Conservation (phyloP, 1,140 invertebrate species). For the Phenacoccus solenopsis region DNA sequence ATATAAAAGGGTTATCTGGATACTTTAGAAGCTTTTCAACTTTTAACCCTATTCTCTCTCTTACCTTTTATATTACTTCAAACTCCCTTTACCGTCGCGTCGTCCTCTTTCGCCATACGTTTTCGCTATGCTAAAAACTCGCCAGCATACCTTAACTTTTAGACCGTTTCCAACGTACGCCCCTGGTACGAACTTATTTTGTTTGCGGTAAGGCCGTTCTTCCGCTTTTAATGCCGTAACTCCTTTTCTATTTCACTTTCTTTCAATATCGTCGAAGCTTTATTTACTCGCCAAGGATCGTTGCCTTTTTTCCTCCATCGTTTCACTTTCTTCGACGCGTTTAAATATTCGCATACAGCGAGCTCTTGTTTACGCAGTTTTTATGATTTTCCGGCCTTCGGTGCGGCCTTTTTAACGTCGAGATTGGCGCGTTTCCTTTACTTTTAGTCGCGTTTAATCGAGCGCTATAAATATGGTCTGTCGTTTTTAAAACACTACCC, state of each 20-base stretch:
- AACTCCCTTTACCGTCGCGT: neutral
- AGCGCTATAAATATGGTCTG: neutral
- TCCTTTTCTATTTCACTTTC: neutral
- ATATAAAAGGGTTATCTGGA: constrained; percentile 18
- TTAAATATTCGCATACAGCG: neutral
- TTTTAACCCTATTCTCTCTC: constrained; percentile 5
- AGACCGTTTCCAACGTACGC: neutral
- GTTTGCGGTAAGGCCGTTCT: neutral
- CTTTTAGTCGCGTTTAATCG: neutral
- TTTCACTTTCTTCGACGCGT: neutral
- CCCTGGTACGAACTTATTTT: neutral
- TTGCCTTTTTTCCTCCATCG: neutral
- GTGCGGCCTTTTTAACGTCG: too few species aligned
- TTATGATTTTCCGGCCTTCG: neutral
- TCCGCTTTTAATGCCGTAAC: neutral
- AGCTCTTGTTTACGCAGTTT: neutral
- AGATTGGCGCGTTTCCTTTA: too few species aligned
- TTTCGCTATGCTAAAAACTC: neutral
- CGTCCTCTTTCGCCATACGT: neutral
- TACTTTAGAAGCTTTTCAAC: constrained; percentile 18
- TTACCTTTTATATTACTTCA: constrained; percentile 10
- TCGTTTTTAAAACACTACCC: neutral
- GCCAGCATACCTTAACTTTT: neutral
- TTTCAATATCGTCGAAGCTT: neutral
- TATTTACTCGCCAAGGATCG: neutral